Conservation (phyloP, 2,113 vertebrate genomes). For the Syngnathoides biaculeatus region DNA sequence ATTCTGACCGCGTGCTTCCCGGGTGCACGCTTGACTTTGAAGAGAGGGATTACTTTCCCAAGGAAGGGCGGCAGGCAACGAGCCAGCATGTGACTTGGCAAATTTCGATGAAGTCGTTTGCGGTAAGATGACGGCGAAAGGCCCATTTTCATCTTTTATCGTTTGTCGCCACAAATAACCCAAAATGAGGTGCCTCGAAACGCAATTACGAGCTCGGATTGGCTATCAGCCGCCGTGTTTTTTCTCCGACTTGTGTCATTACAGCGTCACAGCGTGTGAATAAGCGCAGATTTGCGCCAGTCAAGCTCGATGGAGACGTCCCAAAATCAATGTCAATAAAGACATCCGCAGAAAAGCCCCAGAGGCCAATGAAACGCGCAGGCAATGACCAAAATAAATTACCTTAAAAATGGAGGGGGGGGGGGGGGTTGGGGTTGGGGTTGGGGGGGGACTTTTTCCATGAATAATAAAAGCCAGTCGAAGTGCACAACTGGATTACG, state of each 20-base stretch:
- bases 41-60: conserved; percentile 38
- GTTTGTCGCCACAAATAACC: conserved; percentile 10
- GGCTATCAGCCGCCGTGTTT: background rate
- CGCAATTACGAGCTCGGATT: background rate
- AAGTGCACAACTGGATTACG: conserved; percentile 52
- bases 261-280: background rate
- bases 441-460: conserved; percentile 33
- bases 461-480: conserved; percentile 51
- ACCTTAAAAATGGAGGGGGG: conserved; percentile 18
- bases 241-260: background rate
- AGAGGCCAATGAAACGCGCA: conserved; percentile 15
- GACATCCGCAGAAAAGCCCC: conserved; percentile 25
- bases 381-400: conserved; percentile 39
- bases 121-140: conserved; percentile 10
- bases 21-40: conserved; percentile 43
- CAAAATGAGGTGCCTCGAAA: conserved; percentile 6
- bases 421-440: background rate
- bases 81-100: conserved; percentile 41
- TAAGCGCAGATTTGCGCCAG: background rate
- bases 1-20: conserved; percentile 49
- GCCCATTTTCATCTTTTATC: background rate
- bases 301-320: conserved; percentile 20
- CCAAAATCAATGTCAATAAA: conserved; percentile 18
- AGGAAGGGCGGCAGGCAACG: conserved; percentile 32
- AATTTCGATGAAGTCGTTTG: conserved; percentile 22